phyloP scores from a whole-genome alignment of 2,113 vertebrate species.

The Podarcis raffonei region DNA sequence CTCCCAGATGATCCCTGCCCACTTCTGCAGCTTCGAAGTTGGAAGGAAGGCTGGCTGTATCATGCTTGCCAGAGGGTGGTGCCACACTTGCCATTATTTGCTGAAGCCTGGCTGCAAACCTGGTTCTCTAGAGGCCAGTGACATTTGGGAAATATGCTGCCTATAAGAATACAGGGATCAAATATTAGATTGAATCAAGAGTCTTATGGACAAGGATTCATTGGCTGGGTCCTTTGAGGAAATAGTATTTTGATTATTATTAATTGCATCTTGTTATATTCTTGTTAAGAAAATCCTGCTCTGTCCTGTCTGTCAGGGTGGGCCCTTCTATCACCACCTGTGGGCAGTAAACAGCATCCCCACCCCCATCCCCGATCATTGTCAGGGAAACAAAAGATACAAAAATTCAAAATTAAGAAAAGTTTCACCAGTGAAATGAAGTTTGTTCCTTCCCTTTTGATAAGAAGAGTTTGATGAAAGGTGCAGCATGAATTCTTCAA shows the following conservation, averaged over 20 bases:
- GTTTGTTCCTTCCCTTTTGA: slow-evolving; percentile 44
- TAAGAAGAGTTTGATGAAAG: slow-evolving; percentile 59
- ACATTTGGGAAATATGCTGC: background rate
- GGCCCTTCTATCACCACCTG: background rate
- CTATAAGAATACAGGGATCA: background rate
- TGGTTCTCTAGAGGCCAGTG: background rate
- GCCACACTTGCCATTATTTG: background rate
- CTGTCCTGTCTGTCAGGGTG: background rate
- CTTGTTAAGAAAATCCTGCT: background rate
- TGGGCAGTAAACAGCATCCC: slow-evolving; percentile 11
- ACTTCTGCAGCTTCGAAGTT: background rate
- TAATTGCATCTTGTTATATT: too few relatives aligned
- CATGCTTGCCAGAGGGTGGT: background rate
- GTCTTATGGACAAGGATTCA: background rate
- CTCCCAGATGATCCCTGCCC: background rate
- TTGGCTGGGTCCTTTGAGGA: background rate
- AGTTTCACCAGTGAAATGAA: slow-evolving; percentile 38
- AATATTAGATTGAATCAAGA: background rate
- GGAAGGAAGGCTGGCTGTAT: background rate
- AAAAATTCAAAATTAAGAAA: background rate
- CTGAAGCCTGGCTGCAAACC: background rate
- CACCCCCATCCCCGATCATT: background rate
- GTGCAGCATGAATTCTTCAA: slow-evolving; percentile 64
- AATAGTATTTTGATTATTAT: background rate
- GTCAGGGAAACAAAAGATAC: slow-evolving; percentile 30